A percentile compares a stretch with the other conserved stretches of the same genome.
Evolutionary conservation across 2,888 invertebrate genomes (phyloP).

Genomic region (Lymantria dispar): DNA sequence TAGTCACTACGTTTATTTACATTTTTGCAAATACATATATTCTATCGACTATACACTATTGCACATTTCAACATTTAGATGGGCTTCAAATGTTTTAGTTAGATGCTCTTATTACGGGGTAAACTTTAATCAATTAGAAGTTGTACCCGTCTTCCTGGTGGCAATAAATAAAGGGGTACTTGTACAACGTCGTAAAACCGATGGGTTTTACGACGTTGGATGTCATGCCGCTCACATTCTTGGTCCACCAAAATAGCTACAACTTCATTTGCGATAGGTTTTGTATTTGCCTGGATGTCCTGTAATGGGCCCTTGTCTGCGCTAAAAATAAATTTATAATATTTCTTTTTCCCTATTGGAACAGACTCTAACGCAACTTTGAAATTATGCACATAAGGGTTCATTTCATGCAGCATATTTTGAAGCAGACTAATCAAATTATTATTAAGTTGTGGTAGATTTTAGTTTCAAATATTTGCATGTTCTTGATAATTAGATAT

Average conservation of each 20-base stretch:
- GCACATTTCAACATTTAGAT: slow-evolving; percentile 3
- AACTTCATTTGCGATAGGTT: neutral
- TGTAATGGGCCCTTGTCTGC: neutral
- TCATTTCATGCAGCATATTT: slow-evolving; percentile 23
- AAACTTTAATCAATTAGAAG: neutral
- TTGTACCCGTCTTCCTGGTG: too few relatives aligned
- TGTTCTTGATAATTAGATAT: slow-evolving; percentile 22
- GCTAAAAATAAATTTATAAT: neutral
- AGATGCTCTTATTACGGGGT: neutral
- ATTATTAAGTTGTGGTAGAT: slow-evolving; percentile 9
- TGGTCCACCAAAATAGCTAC: slow-evolving; percentile 1
- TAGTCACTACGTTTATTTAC: neutral
- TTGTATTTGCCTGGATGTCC: neutral
- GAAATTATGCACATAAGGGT: slow-evolving; percentile 12
- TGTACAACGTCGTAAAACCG: too few relatives aligned
- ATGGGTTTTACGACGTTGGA: too few relatives aligned
- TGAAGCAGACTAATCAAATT: slow-evolving; percentile 23
- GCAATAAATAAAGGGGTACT: too few relatives aligned
- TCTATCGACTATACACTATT: neutral
- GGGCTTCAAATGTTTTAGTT: neutral
- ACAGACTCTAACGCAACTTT: slow-evolving; percentile 20
- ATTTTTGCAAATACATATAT: slow-evolving; percentile 1
- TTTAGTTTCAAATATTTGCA: slow-evolving; percentile 7
- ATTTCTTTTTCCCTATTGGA: neutral
- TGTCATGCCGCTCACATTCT: slow-evolving; percentile 2